Conservation (phyloP, 2,888 invertebrate genomes). For the Phortica magna region DNA sequence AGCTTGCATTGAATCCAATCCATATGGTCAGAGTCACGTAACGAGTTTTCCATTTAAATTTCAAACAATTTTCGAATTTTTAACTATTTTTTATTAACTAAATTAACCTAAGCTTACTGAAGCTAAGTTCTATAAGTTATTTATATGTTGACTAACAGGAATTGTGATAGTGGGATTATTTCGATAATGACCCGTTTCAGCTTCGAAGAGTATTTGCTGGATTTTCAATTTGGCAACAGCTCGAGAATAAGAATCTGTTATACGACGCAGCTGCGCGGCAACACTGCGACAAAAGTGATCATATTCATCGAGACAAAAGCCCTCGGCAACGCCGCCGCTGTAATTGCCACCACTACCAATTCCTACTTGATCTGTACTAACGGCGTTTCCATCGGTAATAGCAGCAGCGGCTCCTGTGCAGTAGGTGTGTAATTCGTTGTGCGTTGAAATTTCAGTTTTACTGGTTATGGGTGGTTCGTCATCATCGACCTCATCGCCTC, state of each 20-base stretch:
- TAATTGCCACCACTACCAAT: not conserved
- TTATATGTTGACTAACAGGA: constrained; percentile 42
- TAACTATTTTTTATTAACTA: not conserved
- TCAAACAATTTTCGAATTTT: not conserved
- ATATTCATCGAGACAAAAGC: constrained; percentile 58
- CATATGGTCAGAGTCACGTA: too few species aligned
- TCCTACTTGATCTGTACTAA: not conserved
- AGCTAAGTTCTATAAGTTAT: not conserved
- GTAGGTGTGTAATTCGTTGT: not conserved
- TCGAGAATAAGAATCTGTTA: constrained; percentile 67
- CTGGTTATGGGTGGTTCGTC: not conserved
- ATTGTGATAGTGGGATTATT: constrained; percentile 34
- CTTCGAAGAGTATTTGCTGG: constrained; percentile 73
- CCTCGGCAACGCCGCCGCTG: not conserved
- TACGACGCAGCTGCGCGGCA: constrained; percentile 66
- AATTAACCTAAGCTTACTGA: not conserved
- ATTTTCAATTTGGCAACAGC: constrained; percentile 73
- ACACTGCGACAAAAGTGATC: constrained; percentile 68
- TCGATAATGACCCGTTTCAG: constrained; percentile 68
- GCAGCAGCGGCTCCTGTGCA: not conserved
- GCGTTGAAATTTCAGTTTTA: not conserved
- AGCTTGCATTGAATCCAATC: too few species aligned
- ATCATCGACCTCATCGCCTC: not conserved
- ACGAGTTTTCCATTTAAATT: not conserved
- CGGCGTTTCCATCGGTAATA: not conserved